These are phyloP conservation scores for Holcopasites calliopsidis DNA, from an alignment of 1,140 invertebrate genomes.

Conservation along the genomic window DNA sequence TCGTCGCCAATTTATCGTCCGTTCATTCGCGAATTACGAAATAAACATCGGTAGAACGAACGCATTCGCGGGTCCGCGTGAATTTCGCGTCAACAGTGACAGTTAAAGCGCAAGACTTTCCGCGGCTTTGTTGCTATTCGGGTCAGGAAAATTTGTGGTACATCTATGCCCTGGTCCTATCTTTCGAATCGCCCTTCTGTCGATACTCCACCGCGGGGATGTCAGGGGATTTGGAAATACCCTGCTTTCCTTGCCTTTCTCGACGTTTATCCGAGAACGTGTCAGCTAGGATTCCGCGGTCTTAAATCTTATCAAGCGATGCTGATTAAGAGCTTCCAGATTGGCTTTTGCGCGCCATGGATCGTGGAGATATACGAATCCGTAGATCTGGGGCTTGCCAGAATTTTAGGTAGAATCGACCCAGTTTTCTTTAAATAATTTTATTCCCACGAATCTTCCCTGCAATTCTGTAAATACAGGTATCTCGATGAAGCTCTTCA, in stretches of 20 bases:
- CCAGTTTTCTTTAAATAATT: no score
- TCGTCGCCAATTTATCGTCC: background rate
- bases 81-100: no score
- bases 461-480: no score
- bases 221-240: slow-evolving; percentile 32
- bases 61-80: no score
- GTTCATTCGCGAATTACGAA: slow-evolving; percentile 5
- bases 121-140: slow-evolving; percentile 1
- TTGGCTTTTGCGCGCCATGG: background rate
- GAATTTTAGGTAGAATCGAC: no score
- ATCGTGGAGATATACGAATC: background rate
- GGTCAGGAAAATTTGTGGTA: slow-evolving; percentile 28
- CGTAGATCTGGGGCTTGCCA: no score
- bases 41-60: background rate
- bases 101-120: no score
- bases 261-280: slow-evolving; percentile 34
- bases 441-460: no score
- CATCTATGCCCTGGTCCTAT: slow-evolving; percentile 2
- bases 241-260: slow-evolving; percentile 5
- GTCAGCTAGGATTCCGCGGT: background rate
- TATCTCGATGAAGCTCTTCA: background rate
- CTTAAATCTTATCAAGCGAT: background rate
- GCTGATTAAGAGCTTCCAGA: background rate
- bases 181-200: slow-evolving; percentile 26
- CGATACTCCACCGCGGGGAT: slow-evolving; percentile 11